Evolutionary conservation across 2,113 vertebrate genomes (phyloP), one percentile per base, ranked within the genome.

Genomic region (Hiodon alosoides): DNA sequence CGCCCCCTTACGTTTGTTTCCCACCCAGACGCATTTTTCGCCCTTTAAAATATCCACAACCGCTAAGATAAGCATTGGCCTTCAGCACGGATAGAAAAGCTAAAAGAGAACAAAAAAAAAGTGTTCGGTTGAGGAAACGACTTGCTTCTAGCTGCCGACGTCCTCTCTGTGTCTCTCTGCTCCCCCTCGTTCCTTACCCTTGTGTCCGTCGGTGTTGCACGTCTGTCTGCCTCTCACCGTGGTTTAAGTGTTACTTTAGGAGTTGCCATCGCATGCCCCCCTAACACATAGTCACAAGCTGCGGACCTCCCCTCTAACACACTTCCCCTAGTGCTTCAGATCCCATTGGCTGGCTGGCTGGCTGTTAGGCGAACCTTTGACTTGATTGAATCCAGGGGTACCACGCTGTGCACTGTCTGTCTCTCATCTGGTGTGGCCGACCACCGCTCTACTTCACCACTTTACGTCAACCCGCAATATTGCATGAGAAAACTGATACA

Each of bases 31-130:
- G 82, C 80, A 85, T 84, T 79, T 85, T 62, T 88, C 86, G 86
- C 59, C 73, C 82, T 89, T 86, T 75, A 77, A 73, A 69, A 77
- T 80, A 31, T 31, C 31, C 31, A 31, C 84, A 78, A 85, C 86
- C 85, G 78, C 4, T 81, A 55, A 77, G 84, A 76, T 74, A 75
- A 81, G 83, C 86, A 67, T 84, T 85, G 83, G 83, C 81, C 79
- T 77, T 82, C 78, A 81, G 79, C 78, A 64, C 67, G 71, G 31
- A 31, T 31, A 31, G 31, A 31, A 31, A 31, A 31, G 31, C 31
- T 31, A 75, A 81, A 14, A 54, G 61, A 72, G 2, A 69, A 69
- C 82, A 71, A 85, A 77, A 64, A 67, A 70, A 84, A 70, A 70
- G 68, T 60, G 54, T 71, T 70, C 78, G 80, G 75, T 78, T 58